phyloP scores from a whole-genome alignment of 2,888 invertebrate genomes.

The Ochropleura plecta region DNA sequence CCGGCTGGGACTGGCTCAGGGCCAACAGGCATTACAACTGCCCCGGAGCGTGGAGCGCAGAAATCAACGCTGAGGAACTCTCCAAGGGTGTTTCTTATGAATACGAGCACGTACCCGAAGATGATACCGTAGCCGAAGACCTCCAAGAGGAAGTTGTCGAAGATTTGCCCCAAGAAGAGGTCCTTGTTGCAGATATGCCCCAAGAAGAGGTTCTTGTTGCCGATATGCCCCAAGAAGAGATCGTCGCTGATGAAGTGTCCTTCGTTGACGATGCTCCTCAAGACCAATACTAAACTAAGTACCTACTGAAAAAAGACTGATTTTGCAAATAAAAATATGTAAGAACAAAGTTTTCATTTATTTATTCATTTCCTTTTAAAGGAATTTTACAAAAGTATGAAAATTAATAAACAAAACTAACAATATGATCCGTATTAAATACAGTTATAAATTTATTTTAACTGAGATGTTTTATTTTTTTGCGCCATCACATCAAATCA shows the following conservation, averaged over 20 bases:
- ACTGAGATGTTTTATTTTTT: conserved; percentile 13
- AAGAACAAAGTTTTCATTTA: background rate
- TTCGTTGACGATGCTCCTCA: conserved; percentile 27
- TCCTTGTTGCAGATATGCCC: conserved; percentile 10
- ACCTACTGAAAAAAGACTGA: conserved; percentile 1
- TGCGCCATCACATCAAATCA: background rate
- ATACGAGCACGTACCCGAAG: conserved; percentile 1
- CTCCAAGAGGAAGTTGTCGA: conserved; percentile 1
- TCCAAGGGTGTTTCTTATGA: conserved; percentile 27
- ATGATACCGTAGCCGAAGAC: conserved; percentile 5
- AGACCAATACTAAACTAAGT: background rate
- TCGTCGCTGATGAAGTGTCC: conserved; percentile 6
- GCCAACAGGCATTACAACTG: conserved; percentile 74
- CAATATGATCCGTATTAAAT: conserved; percentile 1
- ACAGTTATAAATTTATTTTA: conserved; percentile 5
- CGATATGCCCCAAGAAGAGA: conserved; percentile 21
- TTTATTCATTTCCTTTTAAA: background rate
- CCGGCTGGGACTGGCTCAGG: conserved; percentile 74
- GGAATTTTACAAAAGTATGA: background rate
- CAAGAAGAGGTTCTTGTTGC: conserved; percentile 28
- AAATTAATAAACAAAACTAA: background rate
- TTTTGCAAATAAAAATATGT: conserved; percentile 13
- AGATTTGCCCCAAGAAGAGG: background rate
- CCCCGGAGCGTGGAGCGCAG: conserved; percentile 67
- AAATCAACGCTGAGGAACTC: conserved; percentile 43